Base-by-base conservation (phyloP, 2,888 invertebrate species). In the Eudasyphora cyanicolor region DNA sequence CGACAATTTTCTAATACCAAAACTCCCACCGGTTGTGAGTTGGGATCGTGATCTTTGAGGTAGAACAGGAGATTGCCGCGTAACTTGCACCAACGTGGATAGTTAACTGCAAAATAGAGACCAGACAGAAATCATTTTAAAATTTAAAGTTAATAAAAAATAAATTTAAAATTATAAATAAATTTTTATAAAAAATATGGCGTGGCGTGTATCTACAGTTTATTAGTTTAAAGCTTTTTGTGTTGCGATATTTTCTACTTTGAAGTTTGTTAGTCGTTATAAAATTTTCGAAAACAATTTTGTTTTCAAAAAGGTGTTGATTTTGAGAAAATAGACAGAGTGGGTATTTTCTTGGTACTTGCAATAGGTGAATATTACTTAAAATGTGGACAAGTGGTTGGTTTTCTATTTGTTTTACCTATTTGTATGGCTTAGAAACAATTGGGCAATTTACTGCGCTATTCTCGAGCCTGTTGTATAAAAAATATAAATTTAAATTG, bases 1-100 rank as follows among this genome's bases (percentile, higher is more conserved):
- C 95, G 94, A 92, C 97, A 98, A 88, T 97, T 96, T 89, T 98
- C 98, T 86, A 98, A 93, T 71, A 99, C 95, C 87, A 98, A 95
- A 0, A 98, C 95, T 38, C 98, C 98, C 83, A 96, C 93, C 0
- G 98, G 97, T 88, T 97, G 96, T 27, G 97, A 96, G 94, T 96
- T 96, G 88, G 96, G 96, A 91, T 98, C 97, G 87, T 96, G 95
- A 64, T 96, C 96, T 92, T 98, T 98, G 90, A 98, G 95, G 92
- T 98, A 98, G 93, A 98, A 98, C 81, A 99, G 93, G 17, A 98
- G 93, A 92, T 98, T 99, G 82, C 98, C 98, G 87, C 97, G 94
- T 49, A 99, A 94, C 85, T 98, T 95, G 92, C 98, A 98, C 97
- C 98, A 98, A 90, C 97, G 93, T 91, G 96, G 96, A 87, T 95